Conservation (phyloP, 2,113 vertebrate genomes). For the Haemorhous mexicanus region DNA sequence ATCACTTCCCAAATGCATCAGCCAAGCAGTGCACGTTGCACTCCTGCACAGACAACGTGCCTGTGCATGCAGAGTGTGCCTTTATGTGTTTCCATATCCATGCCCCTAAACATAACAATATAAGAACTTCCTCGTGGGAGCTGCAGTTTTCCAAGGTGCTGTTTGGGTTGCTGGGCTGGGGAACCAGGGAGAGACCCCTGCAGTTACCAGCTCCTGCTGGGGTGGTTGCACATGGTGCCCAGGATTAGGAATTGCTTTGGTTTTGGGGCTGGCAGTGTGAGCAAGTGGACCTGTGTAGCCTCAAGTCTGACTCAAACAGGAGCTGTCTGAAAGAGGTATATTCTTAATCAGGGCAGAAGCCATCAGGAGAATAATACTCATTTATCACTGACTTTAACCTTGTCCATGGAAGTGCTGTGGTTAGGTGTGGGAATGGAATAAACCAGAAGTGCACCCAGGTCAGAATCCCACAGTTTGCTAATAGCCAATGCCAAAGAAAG, state of each 20-base stretch:
- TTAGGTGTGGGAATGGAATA: background rate
- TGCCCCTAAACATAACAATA: background rate
- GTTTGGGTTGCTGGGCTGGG: background rate
- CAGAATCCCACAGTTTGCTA: background rate
- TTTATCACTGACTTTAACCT: background rate
- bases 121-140: background rate
- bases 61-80: background rate
- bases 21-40: rapidly evolving
- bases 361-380: background rate
- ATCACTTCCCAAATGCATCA: background rate
- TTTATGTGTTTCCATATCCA: background rate
- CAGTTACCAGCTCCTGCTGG: background rate
- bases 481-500: background rate
- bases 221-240: rapidly evolving
- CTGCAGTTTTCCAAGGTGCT: background rate
- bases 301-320: background rate
- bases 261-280: background rate
- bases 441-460: background rate
- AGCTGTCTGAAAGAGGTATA: background rate
- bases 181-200: background rate
- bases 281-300: background rate
- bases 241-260: background rate
- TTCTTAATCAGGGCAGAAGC: background rate
- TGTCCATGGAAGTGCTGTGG: background rate
- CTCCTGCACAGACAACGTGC: background rate